Evolutionary conservation across 2,888 invertebrate species (phyloP).

Genomic region (Serripes groenlandicus): DNA sequence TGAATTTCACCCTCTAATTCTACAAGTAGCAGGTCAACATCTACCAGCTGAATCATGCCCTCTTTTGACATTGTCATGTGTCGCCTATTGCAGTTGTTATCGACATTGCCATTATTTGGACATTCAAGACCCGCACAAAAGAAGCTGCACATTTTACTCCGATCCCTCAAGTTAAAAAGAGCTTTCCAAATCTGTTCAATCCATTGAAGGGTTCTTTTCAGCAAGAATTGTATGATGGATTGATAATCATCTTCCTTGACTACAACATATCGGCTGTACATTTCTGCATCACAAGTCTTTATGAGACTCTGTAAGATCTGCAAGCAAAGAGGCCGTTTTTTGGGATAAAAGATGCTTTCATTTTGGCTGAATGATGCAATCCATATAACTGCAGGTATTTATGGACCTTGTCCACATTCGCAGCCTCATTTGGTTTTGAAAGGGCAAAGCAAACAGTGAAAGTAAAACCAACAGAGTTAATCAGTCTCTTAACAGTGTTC

Average conservation of each 20-base stretch:
- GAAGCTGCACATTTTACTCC: constrained; percentile 20
- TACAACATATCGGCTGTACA: constrained; percentile 22
- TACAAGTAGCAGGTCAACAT: constrained; percentile 51
- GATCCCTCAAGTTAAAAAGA: constrained; percentile 20
- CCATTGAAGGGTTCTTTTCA: constrained; percentile 49
- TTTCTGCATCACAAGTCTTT: constrained; percentile 7
- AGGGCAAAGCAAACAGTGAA: constrained; percentile 63
- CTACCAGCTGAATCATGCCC: constrained; percentile 34
- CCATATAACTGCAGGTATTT: constrained; percentile 68
- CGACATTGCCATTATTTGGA: constrained; percentile 17
- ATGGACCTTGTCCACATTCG: neutral
- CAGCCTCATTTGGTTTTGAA: constrained; percentile 9
- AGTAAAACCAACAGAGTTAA: constrained; percentile 65
- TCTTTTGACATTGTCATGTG: constrained; percentile 26
- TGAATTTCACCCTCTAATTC: constrained; percentile 57
- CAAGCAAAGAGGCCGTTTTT: constrained; percentile 67
- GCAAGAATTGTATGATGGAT: constrained; percentile 42
- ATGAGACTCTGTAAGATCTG: constrained; percentile 44
- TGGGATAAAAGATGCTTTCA: constrained; percentile 58
- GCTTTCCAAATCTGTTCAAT: constrained; percentile 20
- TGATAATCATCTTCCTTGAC: constrained; percentile 25
- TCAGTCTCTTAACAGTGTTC: constrained; percentile 15
- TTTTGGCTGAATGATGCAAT: constrained; percentile 38
- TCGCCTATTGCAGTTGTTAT: constrained; percentile 23
- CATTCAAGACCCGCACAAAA: constrained; percentile 30